phyloP scores from a whole-genome alignment of 2,888 invertebrate genomes.

The Sussaba pulchella region DNA sequence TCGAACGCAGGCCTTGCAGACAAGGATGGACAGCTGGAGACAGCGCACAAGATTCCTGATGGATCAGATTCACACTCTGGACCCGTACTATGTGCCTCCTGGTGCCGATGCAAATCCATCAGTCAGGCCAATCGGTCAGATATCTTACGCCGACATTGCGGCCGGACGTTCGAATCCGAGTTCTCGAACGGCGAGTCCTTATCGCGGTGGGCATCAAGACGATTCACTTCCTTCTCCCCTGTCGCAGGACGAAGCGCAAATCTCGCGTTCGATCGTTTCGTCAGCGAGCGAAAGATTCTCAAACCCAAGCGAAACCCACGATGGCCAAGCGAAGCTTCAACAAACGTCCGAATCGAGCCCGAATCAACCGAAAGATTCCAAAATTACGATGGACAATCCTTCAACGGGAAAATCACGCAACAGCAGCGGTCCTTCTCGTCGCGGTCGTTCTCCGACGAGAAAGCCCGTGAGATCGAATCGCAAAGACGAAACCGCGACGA shows the following conservation, averaged over 20 bases:
- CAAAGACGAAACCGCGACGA: constrained; percentile 49
- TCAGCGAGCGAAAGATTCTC: constrained; percentile 77
- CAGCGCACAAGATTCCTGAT: constrained; percentile 90
- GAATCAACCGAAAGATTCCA: constrained; percentile 31
- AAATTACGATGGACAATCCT: constrained; percentile 33
- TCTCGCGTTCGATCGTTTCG: constrained; percentile 76
- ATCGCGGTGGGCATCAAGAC: constrained; percentile 74
- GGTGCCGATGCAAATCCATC: constrained; percentile 83
- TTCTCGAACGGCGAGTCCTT: constrained; percentile 80
- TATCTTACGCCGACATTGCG: constrained; percentile 89
- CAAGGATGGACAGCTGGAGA: constrained; percentile 88
- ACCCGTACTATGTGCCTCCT: constrained; percentile 89
- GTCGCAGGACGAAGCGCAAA: constrained; percentile 65
- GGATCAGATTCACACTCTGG: constrained; percentile 90
- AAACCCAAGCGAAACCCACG: constrained; percentile 25
- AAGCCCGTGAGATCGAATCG: constrained; percentile 61
- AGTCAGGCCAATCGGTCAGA: constrained; percentile 81
- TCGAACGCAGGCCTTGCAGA: constrained; percentile 88
- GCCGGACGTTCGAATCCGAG: constrained; percentile 86
- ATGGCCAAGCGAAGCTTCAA: constrained; percentile 9
- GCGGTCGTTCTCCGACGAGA: constrained; percentile 86
- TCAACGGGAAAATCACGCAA: constrained; percentile 63
- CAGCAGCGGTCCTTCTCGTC: constrained; percentile 82
- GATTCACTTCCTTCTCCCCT: constrained; percentile 70
- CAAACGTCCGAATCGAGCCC: constrained; percentile 11